phyloP scores from a whole-genome alignment of 2,797 vertebrate species.

The Trachops cirrhosus region DNA sequence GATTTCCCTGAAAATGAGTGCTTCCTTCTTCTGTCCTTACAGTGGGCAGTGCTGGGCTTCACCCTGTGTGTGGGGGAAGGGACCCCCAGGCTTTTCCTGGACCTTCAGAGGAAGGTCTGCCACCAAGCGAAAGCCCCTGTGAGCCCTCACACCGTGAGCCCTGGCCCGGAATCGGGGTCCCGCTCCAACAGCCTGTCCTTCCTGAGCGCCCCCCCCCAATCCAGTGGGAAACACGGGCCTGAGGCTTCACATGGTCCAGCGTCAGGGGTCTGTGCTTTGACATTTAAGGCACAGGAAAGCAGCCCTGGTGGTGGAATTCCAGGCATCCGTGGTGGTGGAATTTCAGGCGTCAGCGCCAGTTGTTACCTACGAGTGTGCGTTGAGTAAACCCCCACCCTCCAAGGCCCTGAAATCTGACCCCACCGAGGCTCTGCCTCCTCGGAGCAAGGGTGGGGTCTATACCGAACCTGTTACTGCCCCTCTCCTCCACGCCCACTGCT shows the following conservation, averaged over 20 bases:
- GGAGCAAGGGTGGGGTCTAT: too few species aligned
- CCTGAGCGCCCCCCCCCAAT: background rate
- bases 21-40: slow-evolving; percentile 31
- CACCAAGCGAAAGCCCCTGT: background rate
- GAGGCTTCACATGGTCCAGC: too few species aligned
- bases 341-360: background rate
- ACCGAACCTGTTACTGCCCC: background rate
- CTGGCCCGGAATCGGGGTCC: background rate
- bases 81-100: background rate
- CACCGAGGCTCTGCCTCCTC: background rate
- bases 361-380: background rate
- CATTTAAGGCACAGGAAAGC: background rate
- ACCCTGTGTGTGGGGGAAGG: background rate
- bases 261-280: background rate
- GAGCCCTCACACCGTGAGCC: background rate
- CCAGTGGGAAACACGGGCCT: background rate
- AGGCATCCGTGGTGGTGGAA: background rate
- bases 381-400: background rate
- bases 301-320: background rate
- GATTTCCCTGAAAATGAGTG: background rate
- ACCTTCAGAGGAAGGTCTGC: background rate
- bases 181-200: background rate
- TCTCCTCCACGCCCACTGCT: background rate
- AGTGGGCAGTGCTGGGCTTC: background rate
- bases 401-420: background rate